These are phyloP conservation scores for Scaptomyza cyrtandrae DNA, from an alignment of 2,888 invertebrate genomes.

Conservation along the genomic window DNA sequence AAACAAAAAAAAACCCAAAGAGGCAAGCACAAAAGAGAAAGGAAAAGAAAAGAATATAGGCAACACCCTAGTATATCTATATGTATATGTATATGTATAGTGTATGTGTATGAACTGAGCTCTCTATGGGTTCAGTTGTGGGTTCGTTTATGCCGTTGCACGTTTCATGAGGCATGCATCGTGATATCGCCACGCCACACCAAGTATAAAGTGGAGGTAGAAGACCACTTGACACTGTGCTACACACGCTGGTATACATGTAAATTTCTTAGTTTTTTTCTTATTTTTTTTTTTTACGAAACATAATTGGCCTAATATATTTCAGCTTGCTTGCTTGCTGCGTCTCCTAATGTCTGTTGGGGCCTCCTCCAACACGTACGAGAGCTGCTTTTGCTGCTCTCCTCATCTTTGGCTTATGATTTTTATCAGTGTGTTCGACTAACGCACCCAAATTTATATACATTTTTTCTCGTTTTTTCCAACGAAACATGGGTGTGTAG, in stretches of 20 bases:
- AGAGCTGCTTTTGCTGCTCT: conserved; percentile 28
- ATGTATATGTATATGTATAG: conserved; percentile 8
- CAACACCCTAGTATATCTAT: conserved; percentile 28
- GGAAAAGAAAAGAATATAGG: background rate
- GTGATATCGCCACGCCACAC: conserved; percentile 49
- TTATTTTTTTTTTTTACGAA: conserved; percentile 33
- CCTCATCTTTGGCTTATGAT: conserved; percentile 65
- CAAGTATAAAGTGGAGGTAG: background rate
- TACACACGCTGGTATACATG: conserved; percentile 43
- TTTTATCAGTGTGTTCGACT: conserved; percentile 79
- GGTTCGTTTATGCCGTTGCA: conserved; percentile 63
- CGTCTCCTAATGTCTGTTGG: conserved; percentile 43
- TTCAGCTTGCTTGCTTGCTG: conserved; percentile 57
- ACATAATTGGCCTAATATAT: conserved; percentile 80
- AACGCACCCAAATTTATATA: conserved; percentile 74
- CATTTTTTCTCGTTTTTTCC: conserved; percentile 41
- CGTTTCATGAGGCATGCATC: conserved; percentile 65
- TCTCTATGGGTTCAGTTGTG: conserved; percentile 21
- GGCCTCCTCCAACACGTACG: conserved; percentile 57
- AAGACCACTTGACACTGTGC: conserved; percentile 60
- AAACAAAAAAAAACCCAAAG: background rate
- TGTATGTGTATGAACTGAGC: conserved; percentile 20
- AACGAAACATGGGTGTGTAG: conserved; percentile 62
- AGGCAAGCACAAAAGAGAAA: background rate
- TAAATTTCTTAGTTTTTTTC: conserved; percentile 61